Conservation (phyloP, 2,888 invertebrate species). For the Xestia rhomboidea region DNA sequence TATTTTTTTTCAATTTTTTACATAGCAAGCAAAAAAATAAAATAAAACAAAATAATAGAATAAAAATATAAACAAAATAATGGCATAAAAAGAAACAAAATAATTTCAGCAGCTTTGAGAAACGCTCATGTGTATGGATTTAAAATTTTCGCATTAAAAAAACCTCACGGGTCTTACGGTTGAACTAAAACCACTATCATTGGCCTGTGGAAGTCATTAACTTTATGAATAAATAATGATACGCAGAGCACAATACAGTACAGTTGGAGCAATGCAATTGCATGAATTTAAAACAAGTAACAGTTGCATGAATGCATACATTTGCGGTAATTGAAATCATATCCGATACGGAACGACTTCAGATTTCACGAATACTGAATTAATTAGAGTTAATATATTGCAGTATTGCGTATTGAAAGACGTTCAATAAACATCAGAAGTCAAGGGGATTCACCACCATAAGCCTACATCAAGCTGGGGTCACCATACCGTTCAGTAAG, state of each 20-base stretch:
- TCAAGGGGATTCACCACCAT: slow-evolving; percentile 22
- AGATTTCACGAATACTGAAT: slow-evolving; percentile 34
- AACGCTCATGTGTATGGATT: neutral
- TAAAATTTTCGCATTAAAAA: neutral
- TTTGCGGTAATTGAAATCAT: slow-evolving; percentile 48
- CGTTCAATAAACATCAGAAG: slow-evolving; percentile 11
- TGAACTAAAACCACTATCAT: slow-evolving; percentile 33
- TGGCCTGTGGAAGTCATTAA: slow-evolving; percentile 32
- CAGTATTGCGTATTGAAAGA: slow-evolving; percentile 3
- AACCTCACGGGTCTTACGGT: slow-evolving; percentile 2
- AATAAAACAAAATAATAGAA: neutral
- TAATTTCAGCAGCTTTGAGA: neutral
- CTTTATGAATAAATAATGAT: slow-evolving; percentile 45
- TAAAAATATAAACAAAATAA: neutral
- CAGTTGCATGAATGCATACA: slow-evolving; percentile 47
- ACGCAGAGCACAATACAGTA: slow-evolving; percentile 55
- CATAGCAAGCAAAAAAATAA: neutral
- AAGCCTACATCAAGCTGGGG: slow-evolving; percentile 5
- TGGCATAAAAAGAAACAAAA: neutral
- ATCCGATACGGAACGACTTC: slow-evolving; percentile 31
- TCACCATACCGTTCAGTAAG: neutral
- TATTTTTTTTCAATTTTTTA: neutral
- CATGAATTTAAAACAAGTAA: slow-evolving; percentile 50
- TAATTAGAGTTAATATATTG: slow-evolving; percentile 11
- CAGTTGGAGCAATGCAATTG: slow-evolving; percentile 39